phyloP scores from a whole-genome alignment of 2,888 invertebrate genomes.

The Gymnosoma rotundatum region DNA sequence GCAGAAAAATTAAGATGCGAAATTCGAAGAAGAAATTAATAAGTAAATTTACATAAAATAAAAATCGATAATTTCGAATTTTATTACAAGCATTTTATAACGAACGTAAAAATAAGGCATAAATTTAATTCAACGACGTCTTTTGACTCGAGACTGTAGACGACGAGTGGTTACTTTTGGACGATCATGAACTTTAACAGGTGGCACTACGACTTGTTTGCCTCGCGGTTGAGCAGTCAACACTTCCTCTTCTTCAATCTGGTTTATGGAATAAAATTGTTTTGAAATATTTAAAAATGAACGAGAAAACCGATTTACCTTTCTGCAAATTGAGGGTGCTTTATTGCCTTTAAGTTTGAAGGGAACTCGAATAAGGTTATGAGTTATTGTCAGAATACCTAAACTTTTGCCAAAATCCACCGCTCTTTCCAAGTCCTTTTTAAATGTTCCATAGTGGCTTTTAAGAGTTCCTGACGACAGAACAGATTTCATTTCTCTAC shows the following conservation, averaged over 20 bases:
- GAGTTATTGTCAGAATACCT: slow-evolving; percentile 63
- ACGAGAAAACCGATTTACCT: not conserved
- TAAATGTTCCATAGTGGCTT: slow-evolving; percentile 26
- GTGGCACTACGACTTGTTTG: no score
- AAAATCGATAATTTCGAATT: no score
- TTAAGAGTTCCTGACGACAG: slow-evolving; percentile 44
- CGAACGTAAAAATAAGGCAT: not conserved
- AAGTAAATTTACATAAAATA: no score
- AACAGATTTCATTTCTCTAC: slow-evolving; percentile 56
- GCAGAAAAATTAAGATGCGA: no score
- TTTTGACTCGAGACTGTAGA: not conserved
- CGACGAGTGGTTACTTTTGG: not conserved
- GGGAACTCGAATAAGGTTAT: slow-evolving; percentile 66
- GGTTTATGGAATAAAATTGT: not conserved
- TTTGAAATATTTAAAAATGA: not conserved
- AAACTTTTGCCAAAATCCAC: slow-evolving; percentile 65
- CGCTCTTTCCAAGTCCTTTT: slow-evolving; percentile 58
- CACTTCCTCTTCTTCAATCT: not conserved
- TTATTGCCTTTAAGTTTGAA: slow-evolving; percentile 32
- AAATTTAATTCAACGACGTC: not conserved
- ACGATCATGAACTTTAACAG: not conserved
- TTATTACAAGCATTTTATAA: not conserved
- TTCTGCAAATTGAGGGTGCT: not conserved
- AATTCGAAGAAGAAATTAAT: no score
- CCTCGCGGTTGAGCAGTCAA: no score